Evolutionary conservation across 2,113 vertebrate genomes (phyloP).

Genomic region (Synchiropus splendidus): DNA sequence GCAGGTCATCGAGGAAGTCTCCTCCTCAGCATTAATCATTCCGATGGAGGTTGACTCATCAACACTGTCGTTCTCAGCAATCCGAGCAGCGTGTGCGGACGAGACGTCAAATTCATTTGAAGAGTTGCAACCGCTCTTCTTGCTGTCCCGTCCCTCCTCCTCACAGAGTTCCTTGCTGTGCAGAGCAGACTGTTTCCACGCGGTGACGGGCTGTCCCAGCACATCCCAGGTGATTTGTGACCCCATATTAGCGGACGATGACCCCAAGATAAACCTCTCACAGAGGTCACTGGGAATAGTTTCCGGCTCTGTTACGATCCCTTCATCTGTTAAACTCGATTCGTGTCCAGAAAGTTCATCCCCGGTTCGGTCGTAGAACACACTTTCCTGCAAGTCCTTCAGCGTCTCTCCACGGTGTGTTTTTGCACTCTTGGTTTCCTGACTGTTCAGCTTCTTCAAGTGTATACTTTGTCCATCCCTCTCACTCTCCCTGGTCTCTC

Average conservation of each 20-base stretch:
- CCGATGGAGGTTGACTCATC: slow-evolving; percentile 22
- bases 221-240: slow-evolving; percentile 52
- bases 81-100: slow-evolving; percentile 18
- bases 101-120: slow-evolving; percentile 18
- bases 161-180: slow-evolving; percentile 30
- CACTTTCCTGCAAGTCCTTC: slow-evolving; percentile 64
- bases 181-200: slow-evolving; percentile 72
- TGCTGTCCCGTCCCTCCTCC: slow-evolving; percentile 20
- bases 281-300: slow-evolving; percentile 40
- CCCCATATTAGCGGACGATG: slow-evolving; percentile 41
- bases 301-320: slow-evolving; percentile 90
- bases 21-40: slow-evolving; percentile 12
- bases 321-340: slow-evolving; percentile 89
- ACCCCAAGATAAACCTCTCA: slow-evolving; percentile 42
- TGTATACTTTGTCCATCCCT: slow-evolving; percentile 49
- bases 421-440: slow-evolving; percentile 33
- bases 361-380: slow-evolving; percentile 63
- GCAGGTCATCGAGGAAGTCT: slow-evolving; percentile 45
- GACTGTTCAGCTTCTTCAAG: slow-evolving; percentile 42
- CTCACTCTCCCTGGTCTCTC: slow-evolving; percentile 42
- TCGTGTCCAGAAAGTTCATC: slow-evolving; percentile 88
- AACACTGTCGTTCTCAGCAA: slow-evolving; percentile 44
- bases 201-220: slow-evolving; percentile 56
- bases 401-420: slow-evolving; percentile 38
- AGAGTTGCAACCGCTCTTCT: slow-evolving; percentile 27